Evolutionary conservation across 2,888 invertebrate genomes (phyloP).

Genomic region (Deilephila porcellus): DNA sequence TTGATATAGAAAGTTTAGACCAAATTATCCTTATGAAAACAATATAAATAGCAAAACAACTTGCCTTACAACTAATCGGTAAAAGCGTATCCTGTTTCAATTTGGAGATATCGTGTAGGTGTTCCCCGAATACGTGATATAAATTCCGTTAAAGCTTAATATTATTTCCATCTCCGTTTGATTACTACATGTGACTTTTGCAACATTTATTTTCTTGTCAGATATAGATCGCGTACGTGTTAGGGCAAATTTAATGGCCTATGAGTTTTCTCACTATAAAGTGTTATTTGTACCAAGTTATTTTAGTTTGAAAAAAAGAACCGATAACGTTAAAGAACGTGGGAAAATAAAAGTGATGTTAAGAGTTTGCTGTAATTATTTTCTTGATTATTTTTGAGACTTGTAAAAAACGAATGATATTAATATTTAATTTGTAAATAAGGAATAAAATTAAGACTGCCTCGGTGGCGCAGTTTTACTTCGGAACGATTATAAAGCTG

Average conservation of each 20-base stretch:
- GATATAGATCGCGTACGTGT: conserved; percentile 17
- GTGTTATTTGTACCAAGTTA: background rate
- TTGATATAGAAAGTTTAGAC: background rate
- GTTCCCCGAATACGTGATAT: background rate
- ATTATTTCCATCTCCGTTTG: conserved; percentile 5
- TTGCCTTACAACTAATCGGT: background rate
- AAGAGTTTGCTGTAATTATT: background rate
- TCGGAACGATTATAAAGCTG: too few relatives aligned
- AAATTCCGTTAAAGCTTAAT: background rate
- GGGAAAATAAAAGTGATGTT: background rate
- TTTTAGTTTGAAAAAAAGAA: background rate
- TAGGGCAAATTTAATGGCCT: conserved; percentile 9
- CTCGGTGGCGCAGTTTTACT: too few relatives aligned
- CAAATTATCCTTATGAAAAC: background rate
- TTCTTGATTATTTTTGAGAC: background rate
- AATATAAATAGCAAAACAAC: background rate
- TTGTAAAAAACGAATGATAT: too few relatives aligned
- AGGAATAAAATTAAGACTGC: too few relatives aligned
- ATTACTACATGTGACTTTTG: background rate
- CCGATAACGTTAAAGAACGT: background rate
- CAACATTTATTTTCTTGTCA: conserved; percentile 22
- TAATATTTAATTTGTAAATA: too few relatives aligned
- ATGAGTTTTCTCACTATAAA: conserved; percentile 8
- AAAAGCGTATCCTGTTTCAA: background rate
- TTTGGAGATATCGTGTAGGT: background rate